These are phyloP conservation scores for Piaya cayana DNA, from an alignment of 2,113 vertebrate genomes.

Conservation along the genomic window DNA sequence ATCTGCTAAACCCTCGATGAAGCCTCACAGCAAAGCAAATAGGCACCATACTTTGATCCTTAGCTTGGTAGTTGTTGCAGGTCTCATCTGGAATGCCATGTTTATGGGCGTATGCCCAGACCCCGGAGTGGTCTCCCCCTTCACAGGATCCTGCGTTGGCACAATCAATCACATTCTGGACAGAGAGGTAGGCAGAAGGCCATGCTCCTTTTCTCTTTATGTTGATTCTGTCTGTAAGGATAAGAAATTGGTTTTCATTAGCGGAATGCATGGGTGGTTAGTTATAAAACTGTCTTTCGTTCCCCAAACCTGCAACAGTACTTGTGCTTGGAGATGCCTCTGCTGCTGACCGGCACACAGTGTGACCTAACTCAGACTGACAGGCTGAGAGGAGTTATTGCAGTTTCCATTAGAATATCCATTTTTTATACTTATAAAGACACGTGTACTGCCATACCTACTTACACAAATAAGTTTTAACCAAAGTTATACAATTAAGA, in stretches of 20 bases:
- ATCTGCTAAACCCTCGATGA: background rate
- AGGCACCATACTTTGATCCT: slow-evolving; percentile 84
- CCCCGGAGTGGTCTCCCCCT: slow-evolving; percentile 86
- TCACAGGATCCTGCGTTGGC: slow-evolving; percentile 84
- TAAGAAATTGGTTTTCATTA: background rate
- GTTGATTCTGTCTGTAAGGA: slow-evolving; percentile 90
- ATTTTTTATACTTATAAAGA: background rate
- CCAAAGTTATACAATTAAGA: background rate
- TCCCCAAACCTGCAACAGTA: background rate
- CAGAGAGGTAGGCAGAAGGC: slow-evolving; percentile 92
- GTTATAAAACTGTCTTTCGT: background rate
- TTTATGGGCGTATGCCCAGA: slow-evolving; percentile 88
- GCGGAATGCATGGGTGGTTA: rapidly evolving
- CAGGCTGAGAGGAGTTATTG: background rate
- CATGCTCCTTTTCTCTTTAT: slow-evolving; percentile 91
- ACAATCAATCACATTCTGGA: slow-evolving; percentile 94
- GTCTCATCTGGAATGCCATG: slow-evolving; percentile 96
- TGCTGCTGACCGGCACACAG: background rate
- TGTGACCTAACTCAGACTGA: background rate
- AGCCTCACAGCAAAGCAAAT: background rate
- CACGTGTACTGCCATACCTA: background rate
- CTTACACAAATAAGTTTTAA: background rate
- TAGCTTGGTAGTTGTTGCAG: slow-evolving; percentile 98
- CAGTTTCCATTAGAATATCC: background rate
- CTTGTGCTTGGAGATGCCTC: background rate